Conservation (phyloP, 1,140 invertebrate species). For the Anadara kagoshimensis region DNA sequence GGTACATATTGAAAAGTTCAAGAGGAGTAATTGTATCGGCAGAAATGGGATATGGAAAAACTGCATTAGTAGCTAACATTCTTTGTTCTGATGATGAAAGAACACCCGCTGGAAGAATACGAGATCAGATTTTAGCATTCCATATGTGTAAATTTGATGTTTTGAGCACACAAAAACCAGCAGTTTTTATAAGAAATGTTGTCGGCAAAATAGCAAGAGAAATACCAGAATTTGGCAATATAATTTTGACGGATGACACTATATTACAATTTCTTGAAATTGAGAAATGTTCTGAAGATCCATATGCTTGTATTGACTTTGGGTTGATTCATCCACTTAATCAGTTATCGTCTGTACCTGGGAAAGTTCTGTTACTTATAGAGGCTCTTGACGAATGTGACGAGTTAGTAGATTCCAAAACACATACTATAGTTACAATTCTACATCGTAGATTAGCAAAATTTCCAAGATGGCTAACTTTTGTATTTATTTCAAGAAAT, state of each 20-base stretch:
- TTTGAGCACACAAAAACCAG: background rate
- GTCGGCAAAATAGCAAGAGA: background rate
- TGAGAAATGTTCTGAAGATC: slow-evolving; percentile 10
- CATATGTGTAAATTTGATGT: slow-evolving; percentile 20
- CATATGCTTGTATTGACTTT: slow-evolving; percentile 9
- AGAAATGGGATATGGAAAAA: slow-evolving; percentile 23
- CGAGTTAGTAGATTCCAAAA: too few relatives aligned
- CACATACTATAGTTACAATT: background rate
- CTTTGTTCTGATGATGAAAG: background rate
- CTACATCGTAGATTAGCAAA: background rate
- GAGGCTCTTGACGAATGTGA: slow-evolving; percentile 19
- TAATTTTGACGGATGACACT: background rate
- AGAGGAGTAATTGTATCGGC: slow-evolving; percentile 1
- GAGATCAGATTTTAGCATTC: slow-evolving; percentile 4
- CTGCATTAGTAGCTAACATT: slow-evolving; percentile 12
- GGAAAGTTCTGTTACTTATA: slow-evolving; percentile 4
- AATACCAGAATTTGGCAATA: slow-evolving; percentile 9
- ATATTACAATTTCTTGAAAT: background rate
- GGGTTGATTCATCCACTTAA: background rate
- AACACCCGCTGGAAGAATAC: background rate
- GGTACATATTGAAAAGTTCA: too few relatives aligned
- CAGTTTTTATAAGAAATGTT: slow-evolving; percentile 7
- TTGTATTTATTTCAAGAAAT: slow-evolving; percentile 17
- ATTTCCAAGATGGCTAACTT: slow-evolving; percentile 7
- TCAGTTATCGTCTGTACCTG: background rate